Percentiles rank a stretch among this genome's conserved stretches.
Evolutionary conservation across 2,797 vertebrate genomes (phyloP).

Genomic region (Neosilurus mollespiculum): DNA sequence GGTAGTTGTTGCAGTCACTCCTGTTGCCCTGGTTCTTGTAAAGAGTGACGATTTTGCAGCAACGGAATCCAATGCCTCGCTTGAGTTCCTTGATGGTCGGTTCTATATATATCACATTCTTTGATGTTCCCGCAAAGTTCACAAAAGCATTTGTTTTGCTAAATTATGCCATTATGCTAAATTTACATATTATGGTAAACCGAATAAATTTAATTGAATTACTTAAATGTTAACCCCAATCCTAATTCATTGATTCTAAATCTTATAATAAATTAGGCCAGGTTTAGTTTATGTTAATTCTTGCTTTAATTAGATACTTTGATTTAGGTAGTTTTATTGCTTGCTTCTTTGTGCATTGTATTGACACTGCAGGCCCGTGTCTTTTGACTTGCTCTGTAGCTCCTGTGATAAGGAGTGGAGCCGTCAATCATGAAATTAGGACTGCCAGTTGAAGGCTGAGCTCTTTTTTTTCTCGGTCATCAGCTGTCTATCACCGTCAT

Average conservation of each 20-base stretch:
- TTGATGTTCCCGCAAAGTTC: neutral
- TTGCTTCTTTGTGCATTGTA: neutral
- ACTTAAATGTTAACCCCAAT: neutral
- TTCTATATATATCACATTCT: neutral
- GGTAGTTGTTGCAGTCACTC: no score
- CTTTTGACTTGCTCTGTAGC: neutral
- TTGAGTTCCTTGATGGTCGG: no score
- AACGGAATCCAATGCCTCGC: no score
- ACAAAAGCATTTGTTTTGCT: neutral
- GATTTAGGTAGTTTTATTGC: neutral
- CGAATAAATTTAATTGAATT: neutral
- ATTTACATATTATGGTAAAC: neutral
- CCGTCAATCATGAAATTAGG: conserved; percentile 26
- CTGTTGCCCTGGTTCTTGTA: no score
- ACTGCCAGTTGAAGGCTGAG: conserved; percentile 13
- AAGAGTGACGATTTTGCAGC: no score
- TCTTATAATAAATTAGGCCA: neutral
- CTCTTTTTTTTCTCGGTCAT: neutral
- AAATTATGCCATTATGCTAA: neutral
- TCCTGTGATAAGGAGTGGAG: conserved; percentile 3
- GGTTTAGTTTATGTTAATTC: neutral
- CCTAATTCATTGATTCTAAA: no score
- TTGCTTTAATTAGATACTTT: neutral
- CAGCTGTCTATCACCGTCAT: conserved; percentile 20
- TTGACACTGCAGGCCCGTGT: neutral